phyloP scores from a whole-genome alignment of 1,140 invertebrate species.

The Ceratosolen solmsi region DNA sequence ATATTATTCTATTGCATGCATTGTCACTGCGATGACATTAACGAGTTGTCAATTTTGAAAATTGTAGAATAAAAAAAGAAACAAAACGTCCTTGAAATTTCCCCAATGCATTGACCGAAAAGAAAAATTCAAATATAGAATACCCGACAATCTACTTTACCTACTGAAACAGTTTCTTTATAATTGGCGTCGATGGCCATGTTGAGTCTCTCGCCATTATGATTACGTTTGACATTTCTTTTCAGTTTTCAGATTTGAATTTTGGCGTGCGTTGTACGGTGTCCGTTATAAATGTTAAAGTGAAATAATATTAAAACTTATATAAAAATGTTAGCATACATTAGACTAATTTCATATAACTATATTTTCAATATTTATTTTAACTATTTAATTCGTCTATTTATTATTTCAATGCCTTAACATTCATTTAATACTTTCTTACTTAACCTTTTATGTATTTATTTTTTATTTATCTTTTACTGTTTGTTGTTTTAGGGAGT shows the following conservation, averaged over 20 bases:
- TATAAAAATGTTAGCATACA: constrained; percentile 7
- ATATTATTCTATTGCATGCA: too few relatives aligned
- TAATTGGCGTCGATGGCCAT: background rate
- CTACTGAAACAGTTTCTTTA: background rate
- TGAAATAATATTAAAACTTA: background rate
- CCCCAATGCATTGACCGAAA: too few relatives aligned
- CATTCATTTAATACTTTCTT: background rate
- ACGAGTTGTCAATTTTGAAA: too few relatives aligned
- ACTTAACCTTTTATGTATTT: background rate
- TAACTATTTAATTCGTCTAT: background rate
- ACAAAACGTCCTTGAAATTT: too few relatives aligned
- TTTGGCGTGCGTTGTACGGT: background rate
- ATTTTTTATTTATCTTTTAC: background rate
- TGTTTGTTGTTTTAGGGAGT: constrained; percentile 40
- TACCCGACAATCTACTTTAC: background rate
- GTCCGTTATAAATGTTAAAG: constrained; percentile 27
- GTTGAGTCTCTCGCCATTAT: background rate
- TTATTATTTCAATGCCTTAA: background rate
- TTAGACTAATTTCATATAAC: background rate
- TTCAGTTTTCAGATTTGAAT: constrained; percentile 41
- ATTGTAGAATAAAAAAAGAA: too few relatives aligned
- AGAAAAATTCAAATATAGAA: too few relatives aligned
- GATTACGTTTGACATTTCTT: background rate
- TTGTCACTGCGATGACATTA: too few relatives aligned
- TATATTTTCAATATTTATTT: background rate